Base-by-base conservation (phyloP, 2,113 vertebrate genomes). In the Agelaius phoeniceus region DNA sequence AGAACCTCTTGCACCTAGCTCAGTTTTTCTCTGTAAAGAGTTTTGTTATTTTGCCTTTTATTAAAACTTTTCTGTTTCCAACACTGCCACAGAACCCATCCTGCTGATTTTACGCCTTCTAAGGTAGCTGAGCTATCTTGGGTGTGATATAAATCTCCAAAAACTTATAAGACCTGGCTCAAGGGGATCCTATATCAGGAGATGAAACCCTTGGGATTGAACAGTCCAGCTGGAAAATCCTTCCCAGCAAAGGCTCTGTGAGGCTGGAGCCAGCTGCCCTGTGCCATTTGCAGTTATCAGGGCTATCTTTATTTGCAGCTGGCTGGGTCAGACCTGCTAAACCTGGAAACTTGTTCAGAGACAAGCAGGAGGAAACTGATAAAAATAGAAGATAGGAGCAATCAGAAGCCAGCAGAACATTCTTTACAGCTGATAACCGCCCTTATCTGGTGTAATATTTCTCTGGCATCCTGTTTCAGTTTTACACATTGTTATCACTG, bases 361-460 rank as follows among this genome's bases (percentile, higher is more conserved):
- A 68, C 81, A 87, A 83, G 87, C 62, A 93, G 91, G 73, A 93
- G 84, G 89, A 91, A 96, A 48, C 46, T 2, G 93, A 94, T 92
- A 94, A 91, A 89, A 94, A 83, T 15, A 80, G 93, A 73, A 91
- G 93, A 95, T 92, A 91, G 18, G 89, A 54, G 79, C 68, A 72
- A 85, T 83, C 91, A 89, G 92, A 77, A 87, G 77, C 22, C 52
- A 94, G 74, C 77, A 93, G 84, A 92, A 94, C 93, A 92, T 96
- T 92, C 89, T 93, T 91, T 83, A 33, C 35, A 61, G 67, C 49
- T 0, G 67, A 67, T 93, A 95, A 72, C 48, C 16, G 49, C 41
- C 21, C 57, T 93, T 87, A 96, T 94, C 93, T 91, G 31, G 1
- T 33, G 26, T 37, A 11, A 35, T 81, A 87, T 74, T 92, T 35